Evolutionary conservation across 2,888 invertebrate species (phyloP).

Genomic region (Nebria brevicollis): DNA sequence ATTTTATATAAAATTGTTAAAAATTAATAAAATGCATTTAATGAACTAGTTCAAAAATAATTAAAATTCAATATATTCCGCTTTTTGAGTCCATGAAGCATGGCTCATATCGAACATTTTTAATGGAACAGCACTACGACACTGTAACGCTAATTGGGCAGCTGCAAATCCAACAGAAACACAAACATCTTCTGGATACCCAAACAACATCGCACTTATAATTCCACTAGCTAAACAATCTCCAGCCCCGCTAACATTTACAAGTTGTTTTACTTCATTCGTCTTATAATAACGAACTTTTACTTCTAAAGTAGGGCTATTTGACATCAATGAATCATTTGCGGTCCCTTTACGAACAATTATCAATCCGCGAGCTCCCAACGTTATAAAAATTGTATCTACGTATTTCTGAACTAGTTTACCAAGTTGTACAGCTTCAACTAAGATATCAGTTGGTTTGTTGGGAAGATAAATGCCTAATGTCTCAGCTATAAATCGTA

Average conservation of each 20-base stretch:
- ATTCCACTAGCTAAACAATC: constrained; percentile 81
- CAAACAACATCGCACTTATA: constrained; percentile 70
- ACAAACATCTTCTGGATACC: constrained; percentile 68
- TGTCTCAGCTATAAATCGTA: constrained; percentile 72
- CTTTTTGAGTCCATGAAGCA: constrained; percentile 49
- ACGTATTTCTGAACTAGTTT: constrained; percentile 63
- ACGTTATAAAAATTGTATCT: constrained; percentile 70
- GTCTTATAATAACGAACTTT: constrained; percentile 63
- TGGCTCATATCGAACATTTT: constrained; percentile 56
- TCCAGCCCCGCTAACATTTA: constrained; percentile 85
- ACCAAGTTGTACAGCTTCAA: constrained; percentile 58
- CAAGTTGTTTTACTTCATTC: constrained; percentile 62
- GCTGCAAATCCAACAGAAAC: constrained; percentile 71
- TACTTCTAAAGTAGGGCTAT: constrained; percentile 44
- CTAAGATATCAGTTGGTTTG: constrained; percentile 53
- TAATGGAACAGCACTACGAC: constrained; percentile 70
- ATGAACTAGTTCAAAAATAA: not conserved
- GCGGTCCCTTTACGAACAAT: constrained; percentile 61
- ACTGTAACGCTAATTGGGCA: constrained; percentile 70
- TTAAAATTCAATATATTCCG: constrained; percentile 48
- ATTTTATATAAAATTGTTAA: not conserved
- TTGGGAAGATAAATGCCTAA: constrained; percentile 59
- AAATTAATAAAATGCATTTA: not conserved
- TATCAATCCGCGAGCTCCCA: constrained; percentile 71
- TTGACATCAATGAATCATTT: constrained; percentile 53